Evolutionary conservation across 2,888 invertebrate genomes (phyloP).

Genomic region (Leuctra nigra): DNA sequence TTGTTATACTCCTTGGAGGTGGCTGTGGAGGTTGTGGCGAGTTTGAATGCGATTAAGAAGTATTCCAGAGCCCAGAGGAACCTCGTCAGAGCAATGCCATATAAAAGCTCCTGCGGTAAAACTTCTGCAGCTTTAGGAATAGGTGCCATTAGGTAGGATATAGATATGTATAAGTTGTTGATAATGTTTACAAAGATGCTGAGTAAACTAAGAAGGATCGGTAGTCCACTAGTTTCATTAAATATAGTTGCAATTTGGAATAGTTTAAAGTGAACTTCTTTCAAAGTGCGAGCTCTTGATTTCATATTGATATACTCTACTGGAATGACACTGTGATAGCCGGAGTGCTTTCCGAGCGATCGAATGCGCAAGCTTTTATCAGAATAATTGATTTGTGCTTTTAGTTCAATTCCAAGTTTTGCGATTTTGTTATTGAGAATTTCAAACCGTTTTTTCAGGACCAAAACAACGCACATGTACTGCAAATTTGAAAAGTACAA

Average conservation of each 20-base stretch:
- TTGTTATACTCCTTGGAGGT: neutral
- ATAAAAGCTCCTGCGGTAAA: neutral
- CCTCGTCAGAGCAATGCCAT: neutral
- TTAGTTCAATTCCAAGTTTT: neutral
- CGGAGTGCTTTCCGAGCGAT: too few species aligned
- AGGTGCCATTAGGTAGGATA: neutral
- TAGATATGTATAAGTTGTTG: neutral
- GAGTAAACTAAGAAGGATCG: neutral
- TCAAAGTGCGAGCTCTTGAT: too few species aligned
- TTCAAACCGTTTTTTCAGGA: neutral
- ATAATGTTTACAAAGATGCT: slow-evolving; percentile 3
- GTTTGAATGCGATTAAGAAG: neutral
- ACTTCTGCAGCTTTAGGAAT: too few species aligned
- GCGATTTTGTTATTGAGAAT: neutral
- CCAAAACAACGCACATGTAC: neutral
- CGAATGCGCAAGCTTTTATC: too few species aligned
- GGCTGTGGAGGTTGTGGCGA: neutral
- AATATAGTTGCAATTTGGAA: neutral
- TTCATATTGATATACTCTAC: neutral
- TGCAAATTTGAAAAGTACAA: neutral
- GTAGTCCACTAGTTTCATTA: neutral
- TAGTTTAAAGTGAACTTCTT: neutral
- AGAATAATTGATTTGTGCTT: neutral
- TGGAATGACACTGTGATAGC: too few species aligned
- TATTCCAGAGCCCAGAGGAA: neutral